These are phyloP conservation scores for Ctenodactylus gundi DNA, from an alignment of 2,113 vertebrate genomes.

Conservation along the genomic window DNA sequence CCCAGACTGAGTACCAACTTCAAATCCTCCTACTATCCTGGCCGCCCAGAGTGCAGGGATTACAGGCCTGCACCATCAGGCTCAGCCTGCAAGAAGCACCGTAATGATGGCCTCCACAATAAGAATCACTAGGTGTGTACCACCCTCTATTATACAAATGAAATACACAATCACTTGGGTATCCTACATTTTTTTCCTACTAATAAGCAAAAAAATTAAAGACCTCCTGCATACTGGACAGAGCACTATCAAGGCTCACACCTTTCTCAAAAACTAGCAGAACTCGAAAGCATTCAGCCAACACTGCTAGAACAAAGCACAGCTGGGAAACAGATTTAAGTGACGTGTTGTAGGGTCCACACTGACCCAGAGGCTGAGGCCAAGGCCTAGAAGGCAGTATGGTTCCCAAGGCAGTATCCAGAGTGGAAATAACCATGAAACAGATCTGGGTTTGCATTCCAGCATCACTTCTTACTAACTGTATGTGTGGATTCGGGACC, in stretches of 20 bases:
- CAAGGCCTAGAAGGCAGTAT: background rate
- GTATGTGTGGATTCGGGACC: background rate
- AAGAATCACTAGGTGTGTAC: constrained; percentile 9
- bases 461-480: background rate
- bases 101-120: background rate
- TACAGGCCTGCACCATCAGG: no score
- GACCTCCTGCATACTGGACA: background rate
- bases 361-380: background rate
- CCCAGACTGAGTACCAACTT: no score
- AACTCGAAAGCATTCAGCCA: background rate
- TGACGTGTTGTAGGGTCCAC: background rate
- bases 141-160: background rate
- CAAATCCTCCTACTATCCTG: no score
- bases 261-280: background rate
- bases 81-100: no score
- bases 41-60: no score
- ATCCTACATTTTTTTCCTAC: background rate
- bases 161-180: background rate
- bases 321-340: background rate
- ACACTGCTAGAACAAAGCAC: background rate
- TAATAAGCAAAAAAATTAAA: constrained; percentile 30
- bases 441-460: constrained; percentile 17
- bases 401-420: background rate
- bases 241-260: background rate
- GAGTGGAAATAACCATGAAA: background rate